Evolutionary conservation across 2,797 vertebrate species (phyloP).

Genomic region (Tauraco hartlaubi): DNA sequence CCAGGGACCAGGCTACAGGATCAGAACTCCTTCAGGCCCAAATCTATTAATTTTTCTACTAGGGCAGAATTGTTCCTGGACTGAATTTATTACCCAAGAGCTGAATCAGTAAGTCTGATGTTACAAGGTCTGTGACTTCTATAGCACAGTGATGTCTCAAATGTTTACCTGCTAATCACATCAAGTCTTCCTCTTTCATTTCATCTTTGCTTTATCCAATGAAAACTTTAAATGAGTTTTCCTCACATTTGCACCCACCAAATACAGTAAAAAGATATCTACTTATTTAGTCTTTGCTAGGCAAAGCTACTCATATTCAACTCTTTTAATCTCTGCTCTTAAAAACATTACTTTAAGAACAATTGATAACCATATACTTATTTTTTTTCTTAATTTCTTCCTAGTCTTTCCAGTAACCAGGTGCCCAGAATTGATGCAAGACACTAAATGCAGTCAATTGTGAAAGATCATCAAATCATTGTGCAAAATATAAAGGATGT

Average conservation of each 20-base stretch:
- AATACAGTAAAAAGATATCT: background rate
- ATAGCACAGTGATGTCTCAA: background rate
- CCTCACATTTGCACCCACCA: background rate
- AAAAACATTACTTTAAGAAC: background rate
- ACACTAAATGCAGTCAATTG: background rate
- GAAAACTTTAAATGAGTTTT: background rate
- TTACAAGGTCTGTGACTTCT: background rate
- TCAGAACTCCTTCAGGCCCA: background rate
- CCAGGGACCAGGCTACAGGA: background rate
- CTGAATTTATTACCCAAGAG: background rate
- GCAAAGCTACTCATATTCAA: background rate
- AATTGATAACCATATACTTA: background rate
- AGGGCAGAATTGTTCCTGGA: background rate
- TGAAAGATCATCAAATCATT: background rate
- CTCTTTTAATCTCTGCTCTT: background rate
- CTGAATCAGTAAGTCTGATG: background rate
- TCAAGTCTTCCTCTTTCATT: background rate
- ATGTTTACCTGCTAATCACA: background rate
- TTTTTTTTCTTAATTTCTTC: background rate
- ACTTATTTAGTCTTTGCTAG: background rate
- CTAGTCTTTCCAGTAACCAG: background rate
- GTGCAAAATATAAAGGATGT: background rate
- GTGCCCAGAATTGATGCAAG: background rate
- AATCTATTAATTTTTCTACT: background rate
- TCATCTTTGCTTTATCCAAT: background rate